Evolutionary conservation across 1,140 invertebrate genomes (phyloP), one percentile per base, ranked within the genome.

Genomic region (Calephelis virginiensis): DNA sequence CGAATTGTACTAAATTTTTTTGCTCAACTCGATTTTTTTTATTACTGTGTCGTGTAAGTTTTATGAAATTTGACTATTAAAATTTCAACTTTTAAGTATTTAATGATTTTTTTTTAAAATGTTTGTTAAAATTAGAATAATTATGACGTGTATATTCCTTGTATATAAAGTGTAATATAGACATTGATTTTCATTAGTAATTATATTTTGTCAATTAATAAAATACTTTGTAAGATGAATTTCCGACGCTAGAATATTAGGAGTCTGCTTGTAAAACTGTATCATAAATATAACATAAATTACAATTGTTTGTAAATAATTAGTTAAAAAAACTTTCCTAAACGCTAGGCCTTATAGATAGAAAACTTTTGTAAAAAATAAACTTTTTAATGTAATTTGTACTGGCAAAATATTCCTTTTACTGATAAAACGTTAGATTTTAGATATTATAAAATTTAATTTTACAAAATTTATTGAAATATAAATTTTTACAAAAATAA

Each of bases 131-230:
- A 37, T 12, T 38, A 59, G 28, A 6, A 59, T 43, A 43, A 43
- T 43, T 43, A 8, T 43, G 40, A 43, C 40, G 40, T 43, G 40
- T 43, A 43, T 43, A 43, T 7, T 43, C 11, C 11, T 59, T 59
- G 53, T 59, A 59, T 8, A 59, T 59, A 59, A 59, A 59, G 12
- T 59, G 17, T 59, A 40, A 37, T 10, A 59, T 37, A 59, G 12
- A n/a, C 37, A 38, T n/a, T 59, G n/a, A 8, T 40, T 59, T 59
- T 59, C 38, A 59, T 59, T 12, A 56, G 11, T 38, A 28, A 53
- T 53, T 28, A 59, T 59, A 59, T 43, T 59, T 59, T 59, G 56
- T 59, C 56, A 59, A 59, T 59, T 59, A 59, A 40, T 40, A n/a
- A 59, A 28, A 13, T 59, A 59, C 28, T 59, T 59, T 40, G 37